Evolutionary conservation across 2,113 vertebrate genomes (phyloP).

Genomic region (Pandion haliaetus): DNA sequence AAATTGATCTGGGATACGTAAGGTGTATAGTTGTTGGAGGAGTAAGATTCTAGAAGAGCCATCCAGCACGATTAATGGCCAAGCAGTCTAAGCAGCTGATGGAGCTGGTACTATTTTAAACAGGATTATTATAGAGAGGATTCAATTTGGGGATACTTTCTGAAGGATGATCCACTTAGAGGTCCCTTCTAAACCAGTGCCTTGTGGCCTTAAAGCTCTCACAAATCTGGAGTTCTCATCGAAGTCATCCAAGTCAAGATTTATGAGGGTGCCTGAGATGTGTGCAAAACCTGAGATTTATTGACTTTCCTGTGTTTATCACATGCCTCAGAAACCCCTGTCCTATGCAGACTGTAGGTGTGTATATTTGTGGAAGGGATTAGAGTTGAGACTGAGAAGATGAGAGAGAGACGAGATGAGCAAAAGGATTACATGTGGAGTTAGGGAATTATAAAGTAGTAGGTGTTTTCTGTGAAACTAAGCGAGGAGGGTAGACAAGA

Average conservation of each 20-base stretch:
- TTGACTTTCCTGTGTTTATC: background rate
- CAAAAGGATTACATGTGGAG: background rate
- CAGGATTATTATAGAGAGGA: background rate
- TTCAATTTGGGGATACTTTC: background rate
- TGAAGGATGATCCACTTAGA: background rate
- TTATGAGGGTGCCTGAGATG: background rate
- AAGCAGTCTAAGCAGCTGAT: background rate
- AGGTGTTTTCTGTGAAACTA: background rate
- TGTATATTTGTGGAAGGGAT: background rate
- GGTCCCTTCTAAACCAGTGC: background rate
- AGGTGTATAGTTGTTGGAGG: background rate
- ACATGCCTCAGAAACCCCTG: background rate
- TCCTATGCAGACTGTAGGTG: background rate
- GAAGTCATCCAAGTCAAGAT: background rate
- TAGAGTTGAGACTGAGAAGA: background rate
- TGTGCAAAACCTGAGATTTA: background rate
- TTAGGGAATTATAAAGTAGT: background rate
- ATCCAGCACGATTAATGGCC: background rate
- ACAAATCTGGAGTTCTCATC: fast-evolving
- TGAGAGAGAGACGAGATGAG: background rate
- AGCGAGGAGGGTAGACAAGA: background rate
- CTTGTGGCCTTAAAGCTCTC: background rate
- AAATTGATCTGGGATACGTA: background rate
- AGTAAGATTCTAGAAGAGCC: background rate
- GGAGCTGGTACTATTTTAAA: background rate